These are phyloP conservation scores for Lepidocyrtinus sp. DNA, from an alignment of 2,888 invertebrate genomes.

Conservation along the genomic window DNA sequence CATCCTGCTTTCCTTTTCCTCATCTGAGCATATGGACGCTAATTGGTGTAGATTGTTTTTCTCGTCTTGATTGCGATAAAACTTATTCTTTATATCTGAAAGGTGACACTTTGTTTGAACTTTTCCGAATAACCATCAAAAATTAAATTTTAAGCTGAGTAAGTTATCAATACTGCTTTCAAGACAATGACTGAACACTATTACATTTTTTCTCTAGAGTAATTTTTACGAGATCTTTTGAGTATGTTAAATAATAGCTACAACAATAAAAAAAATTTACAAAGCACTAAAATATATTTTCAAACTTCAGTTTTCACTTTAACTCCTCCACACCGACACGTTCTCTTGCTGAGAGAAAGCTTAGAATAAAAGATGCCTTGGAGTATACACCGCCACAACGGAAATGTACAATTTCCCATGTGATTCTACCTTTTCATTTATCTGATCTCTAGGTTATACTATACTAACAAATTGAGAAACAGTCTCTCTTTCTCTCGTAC, in stretches of 20 bases:
- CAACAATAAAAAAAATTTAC: too few relatives aligned
- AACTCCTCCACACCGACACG: background rate
- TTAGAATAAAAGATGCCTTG: background rate
- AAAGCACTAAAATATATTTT: too few relatives aligned
- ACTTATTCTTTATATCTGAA: background rate
- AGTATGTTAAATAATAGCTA: too few relatives aligned
- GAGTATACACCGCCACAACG: conserved; percentile 18
- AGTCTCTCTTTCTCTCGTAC: background rate
- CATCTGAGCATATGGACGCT: conserved; percentile 7
- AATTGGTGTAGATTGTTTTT: background rate
- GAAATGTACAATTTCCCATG: conserved; percentile 48
- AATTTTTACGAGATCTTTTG: too few relatives aligned
- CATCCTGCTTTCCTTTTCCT: conserved; percentile 23
- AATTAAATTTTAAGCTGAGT: too few relatives aligned
- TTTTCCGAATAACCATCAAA: too few relatives aligned
- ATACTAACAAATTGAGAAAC: background rate
- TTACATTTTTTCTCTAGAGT: too few relatives aligned
- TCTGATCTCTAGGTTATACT: conserved; percentile 5
- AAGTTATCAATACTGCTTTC: too few relatives aligned
- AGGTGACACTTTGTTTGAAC: too few relatives aligned
- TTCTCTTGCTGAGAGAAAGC: background rate
- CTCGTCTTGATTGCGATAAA: background rate
- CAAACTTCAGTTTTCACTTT: background rate
- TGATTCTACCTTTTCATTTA: conserved; percentile 36
- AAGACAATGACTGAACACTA: too few relatives aligned